A percentile compares a stretch with the other conserved stretches of the same genome.
Conservation (phyloP, 2,113 vertebrate species). For the Silurus meridionalis region DNA sequence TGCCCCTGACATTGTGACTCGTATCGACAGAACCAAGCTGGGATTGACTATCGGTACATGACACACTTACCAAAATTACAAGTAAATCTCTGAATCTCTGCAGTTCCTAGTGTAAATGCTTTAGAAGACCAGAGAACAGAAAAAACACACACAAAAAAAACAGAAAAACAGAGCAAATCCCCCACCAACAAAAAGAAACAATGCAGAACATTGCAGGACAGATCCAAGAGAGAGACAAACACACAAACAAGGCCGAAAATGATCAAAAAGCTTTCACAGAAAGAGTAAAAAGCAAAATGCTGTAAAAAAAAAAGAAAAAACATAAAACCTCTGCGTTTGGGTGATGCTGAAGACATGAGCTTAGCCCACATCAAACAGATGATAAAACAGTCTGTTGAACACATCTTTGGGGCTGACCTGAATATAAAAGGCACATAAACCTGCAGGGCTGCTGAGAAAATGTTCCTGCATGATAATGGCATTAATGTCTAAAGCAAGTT, state of each 20-base stretch:
- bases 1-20: background rate
- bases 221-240: slow-evolving; percentile 45
- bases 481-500: background rate
- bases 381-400: background rate
- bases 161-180: background rate
- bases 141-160: background rate
- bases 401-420: background rate
- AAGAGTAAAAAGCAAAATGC: background rate
- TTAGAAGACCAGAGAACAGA: slow-evolving; percentile 24
- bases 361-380: background rate
- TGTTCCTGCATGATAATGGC: background rate
- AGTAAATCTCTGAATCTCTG: slow-evolving; percentile 15
- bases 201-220: background rate
- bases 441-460: slow-evolving; percentile 1
- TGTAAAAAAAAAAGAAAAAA: background rate
- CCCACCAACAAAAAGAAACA: background rate
- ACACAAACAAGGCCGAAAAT: slow-evolving; percentile 18
- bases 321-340: background rate
- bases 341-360: background rate
- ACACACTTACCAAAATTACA: slow-evolving; percentile 37
- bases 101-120: slow-evolving; percentile 8
- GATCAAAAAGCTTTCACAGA: slow-evolving; percentile 2
- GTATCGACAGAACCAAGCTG: background rate
- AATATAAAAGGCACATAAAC: slow-evolving; percentile 7
- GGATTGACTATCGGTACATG: background rate